Base-by-base conservation (phyloP, 2,888 invertebrate species). In the Myathropa florea region DNA sequence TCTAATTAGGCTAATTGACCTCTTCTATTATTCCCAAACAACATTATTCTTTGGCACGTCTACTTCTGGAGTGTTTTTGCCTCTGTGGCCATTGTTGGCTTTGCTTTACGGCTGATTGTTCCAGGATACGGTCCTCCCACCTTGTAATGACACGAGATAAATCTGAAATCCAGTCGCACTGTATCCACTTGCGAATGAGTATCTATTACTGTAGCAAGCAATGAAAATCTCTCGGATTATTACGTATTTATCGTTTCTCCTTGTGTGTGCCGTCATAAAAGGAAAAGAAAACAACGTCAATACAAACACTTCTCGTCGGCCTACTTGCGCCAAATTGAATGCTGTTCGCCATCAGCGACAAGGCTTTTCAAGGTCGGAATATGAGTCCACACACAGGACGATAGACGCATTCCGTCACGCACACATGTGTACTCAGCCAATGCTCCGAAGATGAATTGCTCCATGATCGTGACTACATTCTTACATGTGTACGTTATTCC, bases 1-100 rank as follows among this genome's bases (percentile, higher is more conserved):
- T n/a, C 70, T 59, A 59, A 70, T 70, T 70, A 70, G 24, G 70
- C 36, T 59, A 70, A 68, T 68, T 68, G 68, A 68, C 33, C 68
- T 57, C 36, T 33, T 59, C 57, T 36, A 28, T 65, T 53, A 46
- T 65, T 46, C 30, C 3, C 33, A 33, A 33, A 63, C 33, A 36
- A 23, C 63, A 63, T 63, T 63, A 63, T 63, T 18, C 24, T 18
- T 7, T 18, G 46, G 46, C 46, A 46, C 46, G 46, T 46, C 18
- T 18, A 18, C 4, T 6, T 46, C 7, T 46, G 1, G 46, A 18
- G 18, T 18, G 46, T n/a, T 18, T 46, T n/a, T 39, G 39, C 14
- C 4, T 0, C n/a, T 4, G 4, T n/a, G 39, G 0, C 39, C 14
- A 6, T 6, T 2, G 3, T n/a, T 14, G n/a, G n/a, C 39, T 14